These are phyloP conservation scores for Orestias chungarensis DNA, from an alignment of 2,797 vertebrate genomes.

Conservation along the genomic window DNA sequence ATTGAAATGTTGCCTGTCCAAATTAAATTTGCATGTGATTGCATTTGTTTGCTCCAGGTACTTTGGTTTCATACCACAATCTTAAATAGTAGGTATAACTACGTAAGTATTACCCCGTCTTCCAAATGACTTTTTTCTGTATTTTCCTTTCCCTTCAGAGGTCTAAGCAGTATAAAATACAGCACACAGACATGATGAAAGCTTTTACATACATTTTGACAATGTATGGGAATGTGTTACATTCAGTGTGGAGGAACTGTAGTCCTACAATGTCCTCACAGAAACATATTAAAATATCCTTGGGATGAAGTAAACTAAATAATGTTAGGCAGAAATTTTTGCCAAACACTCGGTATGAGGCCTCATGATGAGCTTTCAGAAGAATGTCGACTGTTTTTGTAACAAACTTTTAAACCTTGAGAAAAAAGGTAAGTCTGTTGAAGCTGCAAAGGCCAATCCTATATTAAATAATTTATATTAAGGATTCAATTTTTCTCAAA, in stretches of 20 bases:
- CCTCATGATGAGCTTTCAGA: too few species aligned
- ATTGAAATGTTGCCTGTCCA: background rate
- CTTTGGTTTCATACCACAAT: too few species aligned
- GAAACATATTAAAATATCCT: too few species aligned
- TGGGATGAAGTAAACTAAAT: too few species aligned
- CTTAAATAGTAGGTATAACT: background rate
- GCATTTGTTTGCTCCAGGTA: background rate
- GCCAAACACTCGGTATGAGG: too few species aligned
- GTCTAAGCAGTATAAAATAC: background rate
- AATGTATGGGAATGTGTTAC: background rate
- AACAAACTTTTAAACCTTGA: background rate
- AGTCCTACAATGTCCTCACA: background rate
- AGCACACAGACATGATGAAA: background rate
- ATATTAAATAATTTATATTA: background rate
- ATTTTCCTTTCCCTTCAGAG: background rate
- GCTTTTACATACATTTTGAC: background rate
- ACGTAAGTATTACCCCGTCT: background rate
- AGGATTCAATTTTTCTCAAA: too few species aligned
- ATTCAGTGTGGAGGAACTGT: background rate
- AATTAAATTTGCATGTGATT: background rate
- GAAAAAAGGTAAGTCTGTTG: background rate
- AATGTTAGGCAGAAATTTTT: too few species aligned
- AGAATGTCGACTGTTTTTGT: background rate
- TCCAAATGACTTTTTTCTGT: background rate
- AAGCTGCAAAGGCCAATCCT: too few species aligned